Evolutionary conservation across 23 tunicate species (phyloP), one percentile per base, ranked within the genome.

Genomic region (Oikopleura albicans): DNA sequence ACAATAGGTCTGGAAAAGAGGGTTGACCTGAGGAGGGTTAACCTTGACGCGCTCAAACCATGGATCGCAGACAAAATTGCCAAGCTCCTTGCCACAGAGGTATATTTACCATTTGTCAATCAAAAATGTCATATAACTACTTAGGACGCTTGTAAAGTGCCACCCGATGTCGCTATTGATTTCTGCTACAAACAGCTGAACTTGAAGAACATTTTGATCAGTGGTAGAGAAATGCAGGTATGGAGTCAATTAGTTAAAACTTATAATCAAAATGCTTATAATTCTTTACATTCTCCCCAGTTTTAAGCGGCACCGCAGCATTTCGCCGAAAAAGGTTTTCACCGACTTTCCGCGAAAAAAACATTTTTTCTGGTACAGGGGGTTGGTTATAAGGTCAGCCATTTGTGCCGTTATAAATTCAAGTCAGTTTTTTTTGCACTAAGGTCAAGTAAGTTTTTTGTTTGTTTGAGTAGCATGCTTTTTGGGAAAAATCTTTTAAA

Each of bases 91-190:
- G 35, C 27, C 37, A 22, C 37, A 12, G 79, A 71, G 35, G 79
- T 49, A 49, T 8, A 49, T 12, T 8, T 22, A 8, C 12, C 12
- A 49, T 49, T 49, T 49, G 22, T 49, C 22, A 8, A 49, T 49
- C 12, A 8, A 49, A 49, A 49, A 49, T 49, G 63, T 49, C 12
- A 49, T 49, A 8, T 8, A 49, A 49, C 12, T 8, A 49, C 22
- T 49, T 22, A 49, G 63, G 63, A 12, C 12, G 12, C 63, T 49
- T 49, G 63, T 49, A 49, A 71, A 29, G 79, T 71, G 35, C 79
- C 79, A 12, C 79, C 79, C 33, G 79, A 71, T 71, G 79, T 71
- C 35, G 79, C 79, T 71, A 71, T 71, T 12, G 79, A 71, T 29
- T 71, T 22, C 35, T 71, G 79, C 37, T 71, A 71, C 79, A 71